These are phyloP conservation scores for Bathynomus jamesi DNA, from an alignment of 1,140 invertebrate genomes.

Conservation along the genomic window DNA sequence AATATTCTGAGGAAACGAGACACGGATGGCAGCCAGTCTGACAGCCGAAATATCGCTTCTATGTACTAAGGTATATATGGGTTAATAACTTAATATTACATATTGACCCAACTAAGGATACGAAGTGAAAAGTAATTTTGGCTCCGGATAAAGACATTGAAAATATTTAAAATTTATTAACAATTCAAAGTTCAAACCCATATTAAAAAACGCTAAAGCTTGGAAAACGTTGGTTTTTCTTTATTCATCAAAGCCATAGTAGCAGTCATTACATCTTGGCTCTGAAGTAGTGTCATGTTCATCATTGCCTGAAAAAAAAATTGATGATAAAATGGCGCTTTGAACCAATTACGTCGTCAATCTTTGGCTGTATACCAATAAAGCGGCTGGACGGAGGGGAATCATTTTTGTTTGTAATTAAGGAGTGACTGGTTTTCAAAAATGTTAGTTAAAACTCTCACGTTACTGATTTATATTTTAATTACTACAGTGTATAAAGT, in stretches of 20 bases:
- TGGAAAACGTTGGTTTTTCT: not conserved
- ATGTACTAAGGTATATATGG: too few species aligned
- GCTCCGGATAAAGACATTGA: too few species aligned
- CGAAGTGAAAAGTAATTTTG: too few species aligned
- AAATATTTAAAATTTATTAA: too few species aligned
- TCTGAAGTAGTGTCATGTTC: constrained; percentile 80
- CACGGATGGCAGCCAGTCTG: too few species aligned
- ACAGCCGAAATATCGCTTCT: too few species aligned
- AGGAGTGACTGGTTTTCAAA: not conserved
- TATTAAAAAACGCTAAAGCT: too few species aligned
- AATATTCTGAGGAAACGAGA: too few species aligned
- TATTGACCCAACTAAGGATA: too few species aligned
- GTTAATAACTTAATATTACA: too few species aligned
- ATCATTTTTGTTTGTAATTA: too few species aligned
- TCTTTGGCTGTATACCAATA: not conserved
- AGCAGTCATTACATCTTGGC: constrained; percentile 80
- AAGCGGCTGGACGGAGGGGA: not conserved
- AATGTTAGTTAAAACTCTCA: constrained; percentile 2
- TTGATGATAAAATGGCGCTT: constrained; percentile 52
- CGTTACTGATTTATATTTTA: not conserved
- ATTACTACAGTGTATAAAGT: not conserved
- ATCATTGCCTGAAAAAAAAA: constrained; percentile 43
- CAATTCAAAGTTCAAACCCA: too few species aligned
- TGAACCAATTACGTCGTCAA: not conserved
- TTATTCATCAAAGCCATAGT: constrained; percentile 51